Evolutionary conservation across 2,888 invertebrate genomes (phyloP), one percentile per base, ranked within the genome.

Genomic region (Drosophila buzzatii): DNA sequence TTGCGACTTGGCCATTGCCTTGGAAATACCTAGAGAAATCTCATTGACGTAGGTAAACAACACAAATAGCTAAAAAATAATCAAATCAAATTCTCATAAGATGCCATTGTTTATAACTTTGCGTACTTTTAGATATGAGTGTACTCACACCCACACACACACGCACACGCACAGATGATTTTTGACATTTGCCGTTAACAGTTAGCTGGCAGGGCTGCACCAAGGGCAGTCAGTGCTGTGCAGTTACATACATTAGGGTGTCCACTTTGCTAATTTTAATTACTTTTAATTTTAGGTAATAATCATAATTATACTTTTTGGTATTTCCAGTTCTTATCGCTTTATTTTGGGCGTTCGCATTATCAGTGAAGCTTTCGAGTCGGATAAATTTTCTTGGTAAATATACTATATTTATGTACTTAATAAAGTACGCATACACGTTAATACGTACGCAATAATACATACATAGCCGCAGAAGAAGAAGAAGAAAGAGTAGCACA

Each of bases 41-140:
- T 72, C 60, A 87, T 87, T 87, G 89, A 89, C 84, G 84, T 79
- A 71, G 57, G 68, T 77, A 75, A 75, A 77, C 70, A 79, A 63
- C n/a, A 52, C 27, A 59, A 70, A 59, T 23, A 67, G 51, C 60
- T 56, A 64, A 76, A 71, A 76, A 67, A 70, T 61, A 77, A 76
- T 80, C 66, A 76, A 77, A 70, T 63, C 39, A 55, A 67, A 76
- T 77, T 80, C 72, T 44, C 71, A 71, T 76, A 63, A 75, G 56
- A 61, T 63, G 41, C 64, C 61, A 80, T 80, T 81, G 72, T 71
- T 76, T 77, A 58, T 63, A 57, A 37, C 45, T 44, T 2, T 14
- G 20, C 5, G 42, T 49, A 20, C 41, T 20, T 10, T 33, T 20
- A 47, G 10, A 39, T 57, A 33, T 37, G 20, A 41, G 35, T 44